These are phyloP conservation scores for Champsocephalus gunnari DNA, from an alignment of 2,797 vertebrate species.

Conservation along the genomic window DNA sequence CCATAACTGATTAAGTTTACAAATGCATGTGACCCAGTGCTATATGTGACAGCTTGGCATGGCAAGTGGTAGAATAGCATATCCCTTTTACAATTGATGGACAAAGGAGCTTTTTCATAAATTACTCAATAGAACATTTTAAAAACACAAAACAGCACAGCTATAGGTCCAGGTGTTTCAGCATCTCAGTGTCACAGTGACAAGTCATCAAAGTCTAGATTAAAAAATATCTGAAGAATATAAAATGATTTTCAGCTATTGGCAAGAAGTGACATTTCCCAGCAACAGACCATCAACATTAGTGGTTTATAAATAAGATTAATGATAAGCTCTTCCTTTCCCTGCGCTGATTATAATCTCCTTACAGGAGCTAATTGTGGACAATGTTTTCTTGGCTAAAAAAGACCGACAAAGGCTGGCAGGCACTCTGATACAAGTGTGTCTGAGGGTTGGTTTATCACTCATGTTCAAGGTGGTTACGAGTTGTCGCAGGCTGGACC, in stretches of 20 bases:
- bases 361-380: slow-evolving; percentile 42
- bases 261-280: slow-evolving; percentile 60
- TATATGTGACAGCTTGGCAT: slow-evolving; percentile 49
- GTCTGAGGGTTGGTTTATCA: slow-evolving; percentile 52
- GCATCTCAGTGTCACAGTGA: slow-evolving; percentile 80
- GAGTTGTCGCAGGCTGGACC: slow-evolving; percentile 38
- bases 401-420: slow-evolving; percentile 41
- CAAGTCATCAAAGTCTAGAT: slow-evolving; percentile 59
- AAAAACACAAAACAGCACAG: slow-evolving; percentile 71
- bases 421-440: slow-evolving; percentile 49
- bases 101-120: slow-evolving; percentile 67
- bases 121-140: slow-evolving; percentile 55
- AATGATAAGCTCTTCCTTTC: slow-evolving; percentile 44
- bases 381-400: slow-evolving; percentile 36
- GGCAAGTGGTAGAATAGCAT: slow-evolving; percentile 44
- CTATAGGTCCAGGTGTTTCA: slow-evolving; percentile 74
- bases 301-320: slow-evolving; percentile 74
- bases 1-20: slow-evolving; percentile 17
- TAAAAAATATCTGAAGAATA: slow-evolving; percentile 50
- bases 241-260: slow-evolving; percentile 62
- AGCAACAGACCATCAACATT: slow-evolving; percentile 63
- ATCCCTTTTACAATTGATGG: slow-evolving; percentile 46
- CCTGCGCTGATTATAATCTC: slow-evolving; percentile 45
- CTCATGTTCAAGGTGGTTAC: slow-evolving; percentile 33
- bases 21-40: slow-evolving; percentile 41